Evolutionary conservation across 2,888 invertebrate genomes (phyloP).

Genomic region (Junonia oenone): DNA sequence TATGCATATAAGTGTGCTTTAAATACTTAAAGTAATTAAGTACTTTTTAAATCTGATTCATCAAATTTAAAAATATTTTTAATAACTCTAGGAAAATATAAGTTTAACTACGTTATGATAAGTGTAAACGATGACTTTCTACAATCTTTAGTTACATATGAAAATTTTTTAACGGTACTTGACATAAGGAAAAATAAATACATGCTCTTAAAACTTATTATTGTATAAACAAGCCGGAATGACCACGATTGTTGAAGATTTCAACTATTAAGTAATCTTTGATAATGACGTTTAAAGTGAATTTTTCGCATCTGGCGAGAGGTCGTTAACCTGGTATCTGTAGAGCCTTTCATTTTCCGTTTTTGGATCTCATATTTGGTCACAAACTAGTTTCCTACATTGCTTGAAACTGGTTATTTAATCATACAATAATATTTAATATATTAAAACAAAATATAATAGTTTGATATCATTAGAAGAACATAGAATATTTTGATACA

Average conservation of each 20-base stretch:
- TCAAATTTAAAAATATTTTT: too few species aligned
- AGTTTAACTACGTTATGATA: too few species aligned
- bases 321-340: conserved; percentile 30
- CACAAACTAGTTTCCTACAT: conserved; percentile 21
- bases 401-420: conserved; percentile 10
- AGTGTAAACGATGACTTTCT: too few species aligned
- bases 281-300: conserved; percentile 25
- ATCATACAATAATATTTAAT: neutral
- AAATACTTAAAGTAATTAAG: too few species aligned
- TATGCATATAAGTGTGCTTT: too few species aligned
- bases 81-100: too few species aligned
- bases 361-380: conserved; percentile 23
- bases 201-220: neutral
- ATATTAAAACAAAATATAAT: neutral
- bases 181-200: neutral
- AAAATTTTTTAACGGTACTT: conserved; percentile 12
- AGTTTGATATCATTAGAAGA: too few species aligned
- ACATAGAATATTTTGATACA: too few species aligned
- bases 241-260: conserved; percentile 16
- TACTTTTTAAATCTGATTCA: too few species aligned
- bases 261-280: conserved; percentile 30
- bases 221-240: conserved; percentile 1
- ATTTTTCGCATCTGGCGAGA: conserved; percentile 26
- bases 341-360: conserved; percentile 32
- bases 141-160: too few species aligned